These are phyloP conservation scores for Sinocyclocheilus anshuiensis DNA, from an alignment of 2,113 vertebrate genomes.

Conservation along the genomic window DNA sequence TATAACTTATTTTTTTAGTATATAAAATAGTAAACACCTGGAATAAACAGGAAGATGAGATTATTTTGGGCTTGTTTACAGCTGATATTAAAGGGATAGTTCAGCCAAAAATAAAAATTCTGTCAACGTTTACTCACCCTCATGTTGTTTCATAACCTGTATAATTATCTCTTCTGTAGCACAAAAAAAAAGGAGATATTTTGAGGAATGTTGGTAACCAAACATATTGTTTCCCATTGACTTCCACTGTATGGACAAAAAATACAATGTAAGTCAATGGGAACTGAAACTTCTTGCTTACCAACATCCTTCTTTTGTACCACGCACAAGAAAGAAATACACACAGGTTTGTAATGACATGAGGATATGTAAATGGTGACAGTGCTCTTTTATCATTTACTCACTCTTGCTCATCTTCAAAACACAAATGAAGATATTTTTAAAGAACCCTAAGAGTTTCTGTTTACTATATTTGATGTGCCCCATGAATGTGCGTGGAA, in stretches of 20 bases:
- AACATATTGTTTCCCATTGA: not conserved
- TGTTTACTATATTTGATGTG: not conserved
- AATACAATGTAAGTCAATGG: not conserved
- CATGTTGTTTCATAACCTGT: no score
- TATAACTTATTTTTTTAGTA: slow-evolving; percentile 54
- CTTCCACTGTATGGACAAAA: not conserved
- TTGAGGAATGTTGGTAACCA: not conserved
- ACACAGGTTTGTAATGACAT: not conserved
- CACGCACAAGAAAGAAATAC: not conserved
- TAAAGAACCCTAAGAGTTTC: not conserved
- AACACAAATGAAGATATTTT: not conserved
- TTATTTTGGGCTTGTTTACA: slow-evolving; percentile 31
- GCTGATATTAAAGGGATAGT: not conserved
- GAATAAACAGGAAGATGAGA: slow-evolving; percentile 42
- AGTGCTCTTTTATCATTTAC: not conserved
- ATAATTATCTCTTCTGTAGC: not conserved
- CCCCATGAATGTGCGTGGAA: no score
- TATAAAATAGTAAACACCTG: slow-evolving; percentile 61
- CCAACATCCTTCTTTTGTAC: not conserved
- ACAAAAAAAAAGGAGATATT: not conserved
- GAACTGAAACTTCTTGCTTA: not conserved
- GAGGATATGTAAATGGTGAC: not conserved
- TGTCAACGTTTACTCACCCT: not conserved
- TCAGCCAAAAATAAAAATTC: not conserved
- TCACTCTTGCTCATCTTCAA: not conserved